A percentile compares a stretch with the other conserved stretches of the same genome.
Conservation (phyloP, 2,888 invertebrate species). For the Cantharis rufa region DNA sequence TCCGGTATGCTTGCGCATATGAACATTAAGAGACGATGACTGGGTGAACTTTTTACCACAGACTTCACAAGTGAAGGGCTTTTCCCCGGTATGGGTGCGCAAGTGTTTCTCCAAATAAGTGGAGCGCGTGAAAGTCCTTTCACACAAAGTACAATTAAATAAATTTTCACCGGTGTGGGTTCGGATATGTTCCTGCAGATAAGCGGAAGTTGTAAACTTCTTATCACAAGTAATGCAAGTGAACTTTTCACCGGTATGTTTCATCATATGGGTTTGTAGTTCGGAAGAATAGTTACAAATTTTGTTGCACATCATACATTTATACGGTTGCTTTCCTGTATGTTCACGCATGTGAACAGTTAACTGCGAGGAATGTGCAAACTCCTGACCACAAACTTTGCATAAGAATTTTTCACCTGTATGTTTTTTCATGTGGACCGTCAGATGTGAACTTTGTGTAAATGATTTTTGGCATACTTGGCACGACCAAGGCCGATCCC, state of each 20-base stretch:
- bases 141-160: constrained; percentile 53
- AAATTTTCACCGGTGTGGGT: constrained; percentile 54
- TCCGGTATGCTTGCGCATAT: constrained; percentile 49
- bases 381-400: constrained; percentile 48
- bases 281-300: constrained; percentile 50
- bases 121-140: constrained; percentile 35
- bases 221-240: constrained; percentile 50
- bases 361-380: constrained; percentile 52
- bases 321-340: constrained; percentile 52
- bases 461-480: constrained; percentile 62
- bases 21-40: constrained; percentile 50
- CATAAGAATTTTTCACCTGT: constrained; percentile 52
- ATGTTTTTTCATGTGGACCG: constrained; percentile 62
- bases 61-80: constrained; percentile 48
- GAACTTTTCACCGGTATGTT: constrained; percentile 50
- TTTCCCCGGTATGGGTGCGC: constrained; percentile 58
- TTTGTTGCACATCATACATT: constrained; percentile 51
- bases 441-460: constrained; percentile 65
- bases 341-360: constrained; percentile 53
- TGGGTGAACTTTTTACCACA: constrained; percentile 52
- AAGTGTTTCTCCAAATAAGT: constrained; percentile 57
- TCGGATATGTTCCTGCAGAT: constrained; percentile 47
- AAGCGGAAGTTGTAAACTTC: constrained; percentile 50
- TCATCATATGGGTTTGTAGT: constrained; percentile 50
- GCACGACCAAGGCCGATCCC: constrained; percentile 64